Evolutionary conservation across 2,888 invertebrate species (phyloP).

Genomic region (Physocephala rufipes): DNA sequence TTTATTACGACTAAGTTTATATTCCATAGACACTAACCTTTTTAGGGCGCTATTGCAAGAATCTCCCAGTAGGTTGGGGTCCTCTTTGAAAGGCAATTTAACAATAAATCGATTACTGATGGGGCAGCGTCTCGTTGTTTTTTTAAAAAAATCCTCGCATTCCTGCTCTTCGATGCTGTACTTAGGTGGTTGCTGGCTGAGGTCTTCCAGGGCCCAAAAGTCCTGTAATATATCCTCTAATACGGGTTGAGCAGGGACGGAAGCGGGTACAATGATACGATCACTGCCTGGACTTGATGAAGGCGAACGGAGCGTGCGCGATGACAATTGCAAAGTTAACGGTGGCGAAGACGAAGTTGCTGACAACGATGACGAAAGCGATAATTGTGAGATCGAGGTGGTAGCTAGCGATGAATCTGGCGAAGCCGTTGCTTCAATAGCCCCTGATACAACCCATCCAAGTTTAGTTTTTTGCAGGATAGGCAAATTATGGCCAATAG

Average conservation of each 20-base stretch:
- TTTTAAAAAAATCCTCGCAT: conserved; percentile 3
- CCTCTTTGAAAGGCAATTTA: conserved; percentile 1
- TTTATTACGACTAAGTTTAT: background rate
- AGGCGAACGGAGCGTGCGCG: background rate
- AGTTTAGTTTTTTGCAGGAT: conserved; percentile 38
- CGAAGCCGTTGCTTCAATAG: conserved; percentile 6
- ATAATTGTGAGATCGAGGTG: conserved; percentile 20
- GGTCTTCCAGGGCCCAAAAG: conserved; percentile 33
- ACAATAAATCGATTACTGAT: background rate
- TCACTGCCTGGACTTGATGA: conserved; percentile 24
- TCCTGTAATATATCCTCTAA: background rate
- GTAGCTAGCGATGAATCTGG: conserved; percentile 19
- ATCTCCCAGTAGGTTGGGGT: background rate
- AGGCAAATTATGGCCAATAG: conserved; percentile 37
- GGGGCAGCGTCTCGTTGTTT: background rate
- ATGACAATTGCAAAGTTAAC: background rate
- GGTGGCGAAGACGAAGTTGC: background rate
- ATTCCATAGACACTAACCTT: conserved; percentile 11
- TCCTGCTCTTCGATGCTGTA: background rate
- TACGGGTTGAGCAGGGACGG: background rate
- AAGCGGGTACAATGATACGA: conserved; percentile 40
- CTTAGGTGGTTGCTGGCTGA: conserved; percentile 13
- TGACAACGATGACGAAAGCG: conserved; percentile 11
- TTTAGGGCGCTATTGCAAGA: background rate
- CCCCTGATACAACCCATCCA: conserved; percentile 40